Evolutionary conservation across 2,113 vertebrate genomes (phyloP), one percentile per base, ranked within the genome.

Genomic region (Toxotes jaculatrix): DNA sequence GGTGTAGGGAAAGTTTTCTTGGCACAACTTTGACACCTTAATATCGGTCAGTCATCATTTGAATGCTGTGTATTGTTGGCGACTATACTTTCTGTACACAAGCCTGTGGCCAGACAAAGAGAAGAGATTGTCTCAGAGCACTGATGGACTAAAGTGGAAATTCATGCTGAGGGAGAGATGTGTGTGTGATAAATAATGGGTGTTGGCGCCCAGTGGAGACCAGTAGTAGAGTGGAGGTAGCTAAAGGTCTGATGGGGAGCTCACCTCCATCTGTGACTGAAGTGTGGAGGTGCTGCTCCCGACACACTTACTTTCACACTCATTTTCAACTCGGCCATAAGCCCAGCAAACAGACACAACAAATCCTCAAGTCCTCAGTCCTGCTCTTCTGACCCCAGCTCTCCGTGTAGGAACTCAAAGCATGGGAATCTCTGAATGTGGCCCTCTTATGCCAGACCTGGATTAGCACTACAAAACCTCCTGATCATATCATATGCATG

Each of bases 71-170:
- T 23, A 1, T 43, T 45, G 40, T 65, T 31, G 12, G n/a, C 27
- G 40, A 31, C 13, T 23, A 31, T 21, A 45, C 9, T 34, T 49
- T 67, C 16, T 67, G 16, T 23, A 66, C 45, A 36, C 27, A 27
- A 27, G 43, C 21, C 68, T 65, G 69, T 55, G 56, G 61, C 1
- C 14, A 82, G 71, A 86, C 56, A 81, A 62, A 40, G 47, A 51
- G 68, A 34, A 51, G 14, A 62, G 55, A 75, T 82, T 57, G 82
- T 72, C 72, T 67, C 56, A 21, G 51, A 66, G 66, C 66, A 59
- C 77, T 68, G 70, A 75, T 78, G 84, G 79, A 62, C 56, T 87
- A 56, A 87, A 93, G 91, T 92, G 87, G 82, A 92, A 93, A 86
- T 68, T 83, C 80, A 62, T 88, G 90, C 87, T 89, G 84, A 73